Conservation (phyloP, 1,140 invertebrate species). For the Drosophila malerkotliana region DNA sequence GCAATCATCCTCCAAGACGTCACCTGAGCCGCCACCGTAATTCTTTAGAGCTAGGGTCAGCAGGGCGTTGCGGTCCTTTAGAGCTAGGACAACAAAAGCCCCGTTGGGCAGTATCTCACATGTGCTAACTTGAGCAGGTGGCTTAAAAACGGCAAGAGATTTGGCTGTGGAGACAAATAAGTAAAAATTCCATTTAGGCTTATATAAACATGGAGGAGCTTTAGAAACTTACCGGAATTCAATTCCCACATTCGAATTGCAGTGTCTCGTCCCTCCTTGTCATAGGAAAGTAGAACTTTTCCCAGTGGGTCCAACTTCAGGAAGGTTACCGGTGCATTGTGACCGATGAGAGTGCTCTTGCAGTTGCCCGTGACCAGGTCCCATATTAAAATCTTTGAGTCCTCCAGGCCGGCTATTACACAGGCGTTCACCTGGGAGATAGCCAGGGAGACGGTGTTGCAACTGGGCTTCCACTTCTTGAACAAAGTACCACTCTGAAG, state of each 20-base stretch:
- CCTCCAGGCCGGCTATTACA: conserved; percentile 92
- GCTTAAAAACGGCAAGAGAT: conserved; percentile 90
- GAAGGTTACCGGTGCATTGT: conserved; percentile 89
- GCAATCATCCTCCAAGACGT: conserved; percentile 71
- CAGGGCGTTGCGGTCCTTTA: conserved; percentile 87
- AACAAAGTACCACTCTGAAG: conserved; percentile 95
- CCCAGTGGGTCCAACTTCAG: conserved; percentile 90
- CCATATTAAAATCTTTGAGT: conserved; percentile 93
- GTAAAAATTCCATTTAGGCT: neutral
- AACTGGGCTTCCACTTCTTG: conserved; percentile 94
- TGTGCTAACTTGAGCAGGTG: conserved; percentile 89
- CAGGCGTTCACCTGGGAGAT: conserved; percentile 92
- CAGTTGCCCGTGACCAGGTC: conserved; percentile 92
- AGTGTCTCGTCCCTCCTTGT: conserved; percentile 88
- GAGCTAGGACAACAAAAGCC: conserved; percentile 88
- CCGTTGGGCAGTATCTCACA: conserved; percentile 91
- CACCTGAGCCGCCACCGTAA: conserved; percentile 64
- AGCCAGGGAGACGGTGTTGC: conserved; percentile 91
- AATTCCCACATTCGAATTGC: conserved; percentile 92
- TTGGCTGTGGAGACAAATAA: conserved; percentile 85
- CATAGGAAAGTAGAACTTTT: conserved; percentile 88
- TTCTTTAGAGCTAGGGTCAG: conserved; percentile 87
- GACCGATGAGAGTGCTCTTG: conserved; percentile 87
- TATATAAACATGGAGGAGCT: neutral
- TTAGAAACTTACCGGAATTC: conserved; percentile 86